Percentiles rank a stretch among this genome's conserved stretches.
Conservation (phyloP, 2,797 vertebrate genomes). For the Mus caroli region DNA sequence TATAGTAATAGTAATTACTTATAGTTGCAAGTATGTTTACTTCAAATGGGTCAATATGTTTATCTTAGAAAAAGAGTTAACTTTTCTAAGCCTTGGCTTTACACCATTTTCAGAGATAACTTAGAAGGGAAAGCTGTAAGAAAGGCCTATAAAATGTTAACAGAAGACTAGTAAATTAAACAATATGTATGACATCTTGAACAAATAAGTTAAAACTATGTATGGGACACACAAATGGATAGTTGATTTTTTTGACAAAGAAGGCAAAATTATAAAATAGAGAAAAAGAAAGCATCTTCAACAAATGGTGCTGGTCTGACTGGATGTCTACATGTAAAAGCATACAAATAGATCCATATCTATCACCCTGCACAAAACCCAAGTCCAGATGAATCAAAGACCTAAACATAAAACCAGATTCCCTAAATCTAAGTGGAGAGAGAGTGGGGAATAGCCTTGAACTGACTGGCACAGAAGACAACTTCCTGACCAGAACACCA, state of each 20-base stretch:
- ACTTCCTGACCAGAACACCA: not conserved
- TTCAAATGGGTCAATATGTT: not conserved
- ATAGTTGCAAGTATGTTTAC: constrained; percentile 39
- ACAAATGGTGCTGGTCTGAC: not conserved
- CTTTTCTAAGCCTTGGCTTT: not conserved
- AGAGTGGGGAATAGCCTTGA: not conserved
- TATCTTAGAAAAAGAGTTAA: constrained; percentile 51
- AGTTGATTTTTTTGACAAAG: not conserved
- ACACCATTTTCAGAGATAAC: not conserved
- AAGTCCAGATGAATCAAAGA: not conserved
- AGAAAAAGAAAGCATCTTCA: not conserved
- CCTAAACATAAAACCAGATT: not conserved
- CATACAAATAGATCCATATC: not conserved
- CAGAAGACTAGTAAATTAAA: not conserved
- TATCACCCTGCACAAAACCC: not conserved
- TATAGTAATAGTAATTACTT: not conserved
- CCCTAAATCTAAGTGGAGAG: not conserved
- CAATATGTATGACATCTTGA: not conserved
- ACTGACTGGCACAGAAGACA: not conserved
- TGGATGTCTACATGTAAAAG: not conserved
- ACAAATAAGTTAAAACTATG: not conserved
- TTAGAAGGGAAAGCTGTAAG: not conserved
- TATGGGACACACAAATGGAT: not conserved
- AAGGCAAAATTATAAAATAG: not conserved
- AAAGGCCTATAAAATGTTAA: not conserved